Evolutionary conservation across 2,888 invertebrate species (phyloP).

Genomic region (Diadegma fenestrale): DNA sequence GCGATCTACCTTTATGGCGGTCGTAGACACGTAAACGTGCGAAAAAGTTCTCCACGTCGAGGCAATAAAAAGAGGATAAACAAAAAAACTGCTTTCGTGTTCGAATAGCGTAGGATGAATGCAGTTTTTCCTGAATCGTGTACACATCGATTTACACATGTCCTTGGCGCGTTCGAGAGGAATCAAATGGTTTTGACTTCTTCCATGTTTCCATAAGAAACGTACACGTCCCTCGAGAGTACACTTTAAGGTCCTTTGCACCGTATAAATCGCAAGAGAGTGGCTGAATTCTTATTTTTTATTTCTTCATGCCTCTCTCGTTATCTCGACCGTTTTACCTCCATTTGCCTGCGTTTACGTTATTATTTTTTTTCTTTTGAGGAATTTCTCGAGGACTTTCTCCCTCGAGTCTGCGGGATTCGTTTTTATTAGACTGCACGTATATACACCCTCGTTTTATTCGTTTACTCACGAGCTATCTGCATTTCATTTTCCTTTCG

Average conservation of each 20-base stretch:
- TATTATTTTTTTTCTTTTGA: slow-evolving; percentile 18
- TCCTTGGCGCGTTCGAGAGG: slow-evolving; percentile 4
- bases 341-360: slow-evolving; percentile 32
- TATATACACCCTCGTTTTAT: slow-evolving; percentile 9
- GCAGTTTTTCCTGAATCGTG: not conserved
- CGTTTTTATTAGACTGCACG: slow-evolving; percentile 37
- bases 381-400: slow-evolving; percentile 34
- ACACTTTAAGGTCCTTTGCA: not conserved
- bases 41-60: not conserved
- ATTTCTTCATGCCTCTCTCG: not conserved
- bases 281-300: slow-evolving; percentile 12
- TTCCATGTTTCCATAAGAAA: slow-evolving; percentile 52
- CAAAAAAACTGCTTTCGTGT: not conserved
- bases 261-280: not conserved
- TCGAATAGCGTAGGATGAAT: not conserved
- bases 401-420: slow-evolving; percentile 36
- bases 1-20: not conserved
- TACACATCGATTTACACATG: not conserved
- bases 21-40: not conserved
- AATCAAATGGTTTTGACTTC: slow-evolving; percentile 15
- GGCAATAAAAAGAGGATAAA: not conserved
- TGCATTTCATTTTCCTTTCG: slow-evolving; percentile 6
- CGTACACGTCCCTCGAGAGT: slow-evolving; percentile 14
- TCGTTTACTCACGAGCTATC: slow-evolving; percentile 15
- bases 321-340: slow-evolving; percentile 12